phyloP scores from a whole-genome alignment of 2,888 invertebrate species.

The Pardosa pseudoannulata region DNA sequence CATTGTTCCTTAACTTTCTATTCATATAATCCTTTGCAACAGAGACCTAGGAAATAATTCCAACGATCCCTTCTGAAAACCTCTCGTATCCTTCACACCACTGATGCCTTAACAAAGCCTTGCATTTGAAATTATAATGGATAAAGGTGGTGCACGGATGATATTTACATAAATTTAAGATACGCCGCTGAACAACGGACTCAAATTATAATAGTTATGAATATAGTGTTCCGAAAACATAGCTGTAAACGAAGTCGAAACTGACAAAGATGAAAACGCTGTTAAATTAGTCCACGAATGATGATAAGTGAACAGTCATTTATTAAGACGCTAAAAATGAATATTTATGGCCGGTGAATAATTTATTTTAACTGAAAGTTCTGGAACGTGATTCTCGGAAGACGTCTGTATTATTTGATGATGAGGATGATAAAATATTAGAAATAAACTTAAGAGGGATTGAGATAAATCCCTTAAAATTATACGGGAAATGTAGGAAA shows the following conservation, averaged over 20 bases:
- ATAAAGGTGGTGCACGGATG: background rate
- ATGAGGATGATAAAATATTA: slow-evolving; percentile 15
- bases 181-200: background rate
- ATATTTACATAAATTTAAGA: slow-evolving; percentile 12
- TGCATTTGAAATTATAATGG: slow-evolving; percentile 12
- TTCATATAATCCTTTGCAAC: background rate
- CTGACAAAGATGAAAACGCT: slow-evolving; percentile 3
- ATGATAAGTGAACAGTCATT: slow-evolving; percentile 13
- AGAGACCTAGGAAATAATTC: background rate
- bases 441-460: slow-evolving; percentile 11
- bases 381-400: background rate
- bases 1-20: background rate
- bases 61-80: background rate
- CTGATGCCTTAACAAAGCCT: background rate
- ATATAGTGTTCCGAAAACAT: slow-evolving; percentile 11
- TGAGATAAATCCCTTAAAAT: background rate
- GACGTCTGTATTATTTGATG: slow-evolving; percentile 15
- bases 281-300: slow-evolving; percentile 11
- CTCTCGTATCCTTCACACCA: background rate
- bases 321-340: slow-evolving; percentile 3
- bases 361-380: slow-evolving; percentile 16
- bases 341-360: slow-evolving; percentile 5
- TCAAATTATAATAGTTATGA: slow-evolving; percentile 17
- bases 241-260: background rate
- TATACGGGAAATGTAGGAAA: background rate